Evolutionary conservation across 2,113 vertebrate species (phyloP).

Genomic region (Melanotaenia duboulayi): DNA sequence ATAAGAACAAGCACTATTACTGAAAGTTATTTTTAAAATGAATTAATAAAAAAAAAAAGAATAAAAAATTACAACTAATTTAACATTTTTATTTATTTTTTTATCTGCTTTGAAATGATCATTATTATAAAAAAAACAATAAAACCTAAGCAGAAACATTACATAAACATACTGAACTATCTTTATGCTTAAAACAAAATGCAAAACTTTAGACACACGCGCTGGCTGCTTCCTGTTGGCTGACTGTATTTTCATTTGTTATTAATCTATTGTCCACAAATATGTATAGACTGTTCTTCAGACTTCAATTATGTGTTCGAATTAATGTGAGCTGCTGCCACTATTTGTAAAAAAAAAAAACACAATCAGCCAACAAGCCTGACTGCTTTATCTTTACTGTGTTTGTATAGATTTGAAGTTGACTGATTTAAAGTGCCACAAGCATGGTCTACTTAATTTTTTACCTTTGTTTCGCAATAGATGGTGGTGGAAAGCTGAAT

Average conservation of each 20-base stretch:
- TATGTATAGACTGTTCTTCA: neutral
- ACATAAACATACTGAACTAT: too few species aligned
- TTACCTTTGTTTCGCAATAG: too few species aligned
- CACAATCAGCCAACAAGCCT: neutral
- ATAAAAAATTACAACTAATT: too few species aligned
- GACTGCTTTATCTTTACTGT: neutral
- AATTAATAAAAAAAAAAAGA: too few species aligned
- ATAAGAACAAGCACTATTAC: too few species aligned
- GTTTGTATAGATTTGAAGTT: neutral
- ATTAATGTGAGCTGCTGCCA: neutral
- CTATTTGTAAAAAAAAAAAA: neutral
- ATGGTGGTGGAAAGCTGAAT: too few species aligned
- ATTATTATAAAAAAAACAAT: too few species aligned
- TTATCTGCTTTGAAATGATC: too few species aligned
- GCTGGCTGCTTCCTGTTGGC: neutral
- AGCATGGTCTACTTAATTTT: neutral
- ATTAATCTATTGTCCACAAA: neutral
- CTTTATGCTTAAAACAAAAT: too few species aligned
- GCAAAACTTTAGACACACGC: neutral
- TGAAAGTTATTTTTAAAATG: too few species aligned
- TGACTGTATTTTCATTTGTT: neutral
- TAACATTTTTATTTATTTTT: too few species aligned
- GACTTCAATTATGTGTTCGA: neutral
- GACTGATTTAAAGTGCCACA: neutral
- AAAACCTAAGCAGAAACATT: too few species aligned